These are phyloP conservation scores for Tangara arthus DNA, from an alignment of 2,797 vertebrate species.

Conservation along the genomic window DNA sequence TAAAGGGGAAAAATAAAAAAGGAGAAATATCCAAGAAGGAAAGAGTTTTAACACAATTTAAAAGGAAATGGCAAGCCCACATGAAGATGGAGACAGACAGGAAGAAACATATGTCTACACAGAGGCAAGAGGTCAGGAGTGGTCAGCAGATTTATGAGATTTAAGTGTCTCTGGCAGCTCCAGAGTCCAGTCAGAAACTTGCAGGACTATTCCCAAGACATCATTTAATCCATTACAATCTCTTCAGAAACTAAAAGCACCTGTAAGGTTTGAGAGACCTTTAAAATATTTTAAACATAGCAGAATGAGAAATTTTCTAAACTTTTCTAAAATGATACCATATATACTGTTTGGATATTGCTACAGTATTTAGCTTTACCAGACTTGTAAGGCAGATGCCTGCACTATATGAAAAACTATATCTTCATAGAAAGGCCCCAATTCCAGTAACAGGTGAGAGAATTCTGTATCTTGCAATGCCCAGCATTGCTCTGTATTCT, in stretches of 20 bases:
- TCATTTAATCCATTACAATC: background rate
- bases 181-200: background rate
- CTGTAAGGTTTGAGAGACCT: background rate
- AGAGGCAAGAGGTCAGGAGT: background rate
- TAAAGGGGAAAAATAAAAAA: background rate
- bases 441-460: background rate
- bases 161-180: background rate
- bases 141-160: background rate
- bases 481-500: background rate
- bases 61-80: constrained; percentile 11
- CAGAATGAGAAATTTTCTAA: background rate
- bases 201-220: background rate
- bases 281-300: background rate
- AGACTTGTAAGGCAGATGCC: background rate
- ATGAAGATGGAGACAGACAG: constrained; percentile 1
- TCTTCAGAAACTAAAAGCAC: background rate
- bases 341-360: background rate
- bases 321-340: background rate
- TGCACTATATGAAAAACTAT: background rate
- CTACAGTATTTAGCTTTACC: background rate
- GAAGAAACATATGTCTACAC: constrained; percentile 2
- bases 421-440: background rate
- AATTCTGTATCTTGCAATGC: background rate
- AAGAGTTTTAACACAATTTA: background rate
- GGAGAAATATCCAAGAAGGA: background rate